Evolutionary conservation across 2,113 vertebrate genomes (phyloP).

Genomic region (Garra rufa): DNA sequence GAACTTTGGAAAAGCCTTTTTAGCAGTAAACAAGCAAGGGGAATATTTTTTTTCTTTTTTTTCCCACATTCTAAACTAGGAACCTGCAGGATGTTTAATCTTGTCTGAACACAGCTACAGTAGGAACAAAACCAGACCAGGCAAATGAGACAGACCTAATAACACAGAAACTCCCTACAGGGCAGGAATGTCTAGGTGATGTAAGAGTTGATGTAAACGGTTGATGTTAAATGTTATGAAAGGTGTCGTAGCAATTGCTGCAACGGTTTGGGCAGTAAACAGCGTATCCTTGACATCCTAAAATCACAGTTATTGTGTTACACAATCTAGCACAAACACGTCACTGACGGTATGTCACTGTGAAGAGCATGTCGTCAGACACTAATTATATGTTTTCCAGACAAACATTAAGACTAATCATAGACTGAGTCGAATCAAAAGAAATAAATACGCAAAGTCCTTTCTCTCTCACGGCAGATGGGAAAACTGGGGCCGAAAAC

Average conservation of each 20-base stretch:
- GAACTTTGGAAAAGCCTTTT: background rate
- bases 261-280: background rate
- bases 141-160: slow-evolving; percentile 17
- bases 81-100: background rate
- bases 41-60: too few relatives aligned
- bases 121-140: background rate
- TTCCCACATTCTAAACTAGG: background rate
- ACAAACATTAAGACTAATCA: slow-evolving; percentile 10
- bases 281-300: background rate
- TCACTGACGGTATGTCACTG: background rate
- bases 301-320: slow-evolving; percentile 17
- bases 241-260: background rate
- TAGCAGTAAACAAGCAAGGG: background rate
- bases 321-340: background rate
- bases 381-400: slow-evolving; percentile 8
- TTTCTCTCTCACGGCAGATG: background rate
- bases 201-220: background rate
- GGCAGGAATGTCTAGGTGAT: slow-evolving; percentile 4
- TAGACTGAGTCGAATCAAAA: slow-evolving; percentile 7
- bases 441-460: background rate
- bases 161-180: slow-evolving; percentile 16
- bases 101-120: slow-evolving; percentile 17
- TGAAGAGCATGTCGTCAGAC: background rate
- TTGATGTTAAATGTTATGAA: background rate
- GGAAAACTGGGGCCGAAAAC: background rate